phyloP scores from a whole-genome alignment of 1,140 invertebrate species.

The Drosophila parabipectinata region DNA sequence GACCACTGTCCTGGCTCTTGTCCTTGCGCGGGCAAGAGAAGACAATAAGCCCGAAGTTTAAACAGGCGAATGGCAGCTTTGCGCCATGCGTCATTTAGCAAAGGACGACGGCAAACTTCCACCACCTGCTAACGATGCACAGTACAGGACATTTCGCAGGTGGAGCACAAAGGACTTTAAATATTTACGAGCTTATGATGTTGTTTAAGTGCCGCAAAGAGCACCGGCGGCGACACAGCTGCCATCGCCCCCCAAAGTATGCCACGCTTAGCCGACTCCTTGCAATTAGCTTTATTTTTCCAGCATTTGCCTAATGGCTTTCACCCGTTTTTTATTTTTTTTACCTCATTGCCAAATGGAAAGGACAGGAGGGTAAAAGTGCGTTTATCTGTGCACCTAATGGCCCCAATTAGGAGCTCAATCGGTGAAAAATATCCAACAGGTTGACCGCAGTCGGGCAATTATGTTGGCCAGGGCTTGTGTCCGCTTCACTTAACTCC shows the following conservation, averaged over 20 bases:
- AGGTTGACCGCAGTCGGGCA: constrained; percentile 23
- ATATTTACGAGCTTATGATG: constrained; percentile 67
- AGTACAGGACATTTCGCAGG: constrained; percentile 11
- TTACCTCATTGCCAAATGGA: neutral
- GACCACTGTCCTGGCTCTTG: neutral
- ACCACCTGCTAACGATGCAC: constrained; percentile 42
- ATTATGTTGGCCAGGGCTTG: constrained; percentile 31
- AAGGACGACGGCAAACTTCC: constrained; percentile 17
- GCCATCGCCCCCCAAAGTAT: constrained; percentile 34
- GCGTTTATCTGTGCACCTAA: constrained; percentile 47
- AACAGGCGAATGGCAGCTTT: constrained; percentile 65
- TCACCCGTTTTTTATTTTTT: constrained; percentile 1
- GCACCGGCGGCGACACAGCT: constrained; percentile 26
- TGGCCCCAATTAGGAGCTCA: constrained; percentile 50
- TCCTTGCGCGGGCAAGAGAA: neutral
- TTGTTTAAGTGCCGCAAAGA: constrained; percentile 33
- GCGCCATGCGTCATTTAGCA: constrained; percentile 70
- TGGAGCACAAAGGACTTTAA: constrained; percentile 35
- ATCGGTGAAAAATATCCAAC: constrained; percentile 18
- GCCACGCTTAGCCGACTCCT: constrained; percentile 41
- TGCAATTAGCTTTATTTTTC: constrained; percentile 53
- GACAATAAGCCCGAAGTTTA: constrained; percentile 54
- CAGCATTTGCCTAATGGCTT: constrained; percentile 34
- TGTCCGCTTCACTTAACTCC: constrained; percentile 20
- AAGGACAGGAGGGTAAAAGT: neutral